Evolutionary conservation across 2,113 vertebrate species (phyloP), one percentile per base, ranked within the genome.

Genomic region (Cephalopterus ornatus): DNA sequence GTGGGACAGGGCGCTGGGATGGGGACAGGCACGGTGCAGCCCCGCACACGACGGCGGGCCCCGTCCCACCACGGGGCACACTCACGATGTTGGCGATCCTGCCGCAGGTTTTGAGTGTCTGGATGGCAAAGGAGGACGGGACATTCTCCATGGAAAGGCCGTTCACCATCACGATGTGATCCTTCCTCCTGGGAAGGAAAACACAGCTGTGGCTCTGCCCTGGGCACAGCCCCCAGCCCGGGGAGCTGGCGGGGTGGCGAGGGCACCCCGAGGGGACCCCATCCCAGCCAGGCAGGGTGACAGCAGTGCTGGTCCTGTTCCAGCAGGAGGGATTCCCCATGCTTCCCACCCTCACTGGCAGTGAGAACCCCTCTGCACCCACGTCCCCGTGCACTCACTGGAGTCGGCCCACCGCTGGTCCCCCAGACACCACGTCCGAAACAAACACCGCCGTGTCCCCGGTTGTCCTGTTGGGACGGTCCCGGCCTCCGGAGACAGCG

Each of bases 141-240:
- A 98, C 98, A 0, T 98, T 99, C 28, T 99, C 99, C 99, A 99
- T 98, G 18, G 99, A 98, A 58, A 98, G 97, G 13, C 99, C 99
- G 0, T 99, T 99, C 76, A 99, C 99, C 99, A 99, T 99, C 86
- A 99, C 99, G 0, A 99, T 98, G 22, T 98, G 99, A 96, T 99
- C 99, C 79, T 98, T 98, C 44, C 71, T 98, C 97, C 99, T 99
- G 97, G 26, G 53, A 76, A 27, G 42, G 75, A 76, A 88, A 78
- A 33, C 0, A 2, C 39, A 8, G 53, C 49, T 3, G 7, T 76
- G 41, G 53, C 18, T 63, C 55, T 82, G 63, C 24, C 49, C 42
- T 11, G 8, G 39, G 8, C 3, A 2, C 41, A 89, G 41, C 17
- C 39, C 50, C 56, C 44, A 63, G 53, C 52, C 1, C 0, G 0